A percentile compares a stretch with the other conserved stretches of the same genome.
phyloP scores from a whole-genome alignment of 2,888 invertebrate genomes.

The Polymixis lichenea region DNA sequence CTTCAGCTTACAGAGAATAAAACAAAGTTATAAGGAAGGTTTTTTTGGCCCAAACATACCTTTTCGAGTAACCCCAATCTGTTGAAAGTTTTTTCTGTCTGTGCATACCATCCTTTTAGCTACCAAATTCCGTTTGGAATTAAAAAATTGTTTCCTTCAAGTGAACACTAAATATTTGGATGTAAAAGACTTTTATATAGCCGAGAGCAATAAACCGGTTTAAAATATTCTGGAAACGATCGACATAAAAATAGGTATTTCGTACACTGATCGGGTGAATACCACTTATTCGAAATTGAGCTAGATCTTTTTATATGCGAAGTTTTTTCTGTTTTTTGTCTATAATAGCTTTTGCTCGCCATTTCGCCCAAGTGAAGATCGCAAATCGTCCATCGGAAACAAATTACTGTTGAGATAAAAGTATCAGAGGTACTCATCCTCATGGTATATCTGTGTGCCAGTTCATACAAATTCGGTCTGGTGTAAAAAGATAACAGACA shows the following conservation, averaged over 20 bases:
- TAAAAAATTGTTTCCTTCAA: constrained; percentile 53
- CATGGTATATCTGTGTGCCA: background rate
- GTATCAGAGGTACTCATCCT: background rate
- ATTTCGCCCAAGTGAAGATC: background rate
- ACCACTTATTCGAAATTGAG: constrained; percentile 12
- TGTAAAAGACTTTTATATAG: constrained; percentile 23
- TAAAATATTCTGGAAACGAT: constrained; percentile 21
- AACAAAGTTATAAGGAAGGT: constrained; percentile 18
- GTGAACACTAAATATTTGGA: constrained; percentile 29
- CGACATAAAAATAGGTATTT: constrained; percentile 12
- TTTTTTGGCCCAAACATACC: constrained; percentile 31
- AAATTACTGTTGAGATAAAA: background rate
- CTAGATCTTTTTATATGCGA: background rate
- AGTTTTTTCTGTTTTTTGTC: background rate
- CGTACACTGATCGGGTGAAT: background rate
- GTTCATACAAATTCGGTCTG: background rate
- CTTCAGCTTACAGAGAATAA: background rate
- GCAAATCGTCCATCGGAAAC: no score
- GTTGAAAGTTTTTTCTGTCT: constrained; percentile 42
- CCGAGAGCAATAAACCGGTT: constrained; percentile 22
- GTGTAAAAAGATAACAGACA: background rate
- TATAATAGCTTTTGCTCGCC: background rate
- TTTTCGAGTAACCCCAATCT: constrained; percentile 28
- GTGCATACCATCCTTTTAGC: constrained; percentile 53
- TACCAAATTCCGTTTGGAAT: constrained; percentile 50